phyloP scores from a whole-genome alignment of 2,888 invertebrate genomes.

The Plemyria rubiginata region DNA sequence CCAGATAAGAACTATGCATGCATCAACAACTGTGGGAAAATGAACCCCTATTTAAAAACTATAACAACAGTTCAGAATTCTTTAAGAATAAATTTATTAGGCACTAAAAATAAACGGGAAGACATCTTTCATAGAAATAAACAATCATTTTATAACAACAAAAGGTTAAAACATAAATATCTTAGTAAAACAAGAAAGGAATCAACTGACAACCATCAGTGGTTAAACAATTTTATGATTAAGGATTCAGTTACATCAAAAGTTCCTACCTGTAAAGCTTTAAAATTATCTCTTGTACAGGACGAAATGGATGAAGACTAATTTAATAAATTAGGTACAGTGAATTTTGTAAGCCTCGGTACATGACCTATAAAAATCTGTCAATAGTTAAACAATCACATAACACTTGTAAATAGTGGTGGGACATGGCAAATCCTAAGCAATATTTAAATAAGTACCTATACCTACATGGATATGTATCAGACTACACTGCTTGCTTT shows the following conservation, averaged over 20 bases:
- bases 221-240: not conserved
- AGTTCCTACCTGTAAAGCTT: slow-evolving; percentile 11
- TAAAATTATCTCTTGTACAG: slow-evolving; percentile 15
- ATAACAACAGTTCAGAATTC: slow-evolving; percentile 48
- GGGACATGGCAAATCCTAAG: too few species aligned
- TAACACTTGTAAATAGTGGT: too few species aligned
- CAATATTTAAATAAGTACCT: too few species aligned
- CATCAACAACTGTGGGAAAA: slow-evolving; percentile 55
- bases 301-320: slow-evolving; percentile 16
- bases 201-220: slow-evolving; percentile 3
- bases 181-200: not conserved
- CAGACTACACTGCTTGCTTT: too few species aligned
- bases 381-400: too few species aligned
- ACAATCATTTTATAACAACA: not conserved
- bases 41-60: slow-evolving; percentile 47
- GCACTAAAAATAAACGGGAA: slow-evolving; percentile 35
- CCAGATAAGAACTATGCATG: slow-evolving; percentile 57
- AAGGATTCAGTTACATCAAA: not conserved
- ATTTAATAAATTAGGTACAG: not conserved
- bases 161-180: not conserved
- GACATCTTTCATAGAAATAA: slow-evolving; percentile 13
- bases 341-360: too few species aligned
- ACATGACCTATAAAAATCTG: too few species aligned
- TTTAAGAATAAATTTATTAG: slow-evolving; percentile 40
- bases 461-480: too few species aligned